Conservation (phyloP, 2,888 invertebrate species). For the Lamellibrachia columna region DNA sequence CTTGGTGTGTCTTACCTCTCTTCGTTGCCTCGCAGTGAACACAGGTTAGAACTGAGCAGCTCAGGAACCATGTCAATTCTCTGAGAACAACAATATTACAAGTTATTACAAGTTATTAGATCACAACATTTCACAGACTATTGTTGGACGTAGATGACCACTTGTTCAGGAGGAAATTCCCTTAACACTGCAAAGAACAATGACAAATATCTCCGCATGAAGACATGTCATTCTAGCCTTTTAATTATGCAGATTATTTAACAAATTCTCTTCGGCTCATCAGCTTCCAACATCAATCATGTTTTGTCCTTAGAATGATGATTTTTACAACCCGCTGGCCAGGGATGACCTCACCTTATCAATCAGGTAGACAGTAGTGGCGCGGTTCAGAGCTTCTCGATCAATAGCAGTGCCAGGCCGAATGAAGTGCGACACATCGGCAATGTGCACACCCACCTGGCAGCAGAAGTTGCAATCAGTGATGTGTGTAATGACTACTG, state of each 20-base stretch:
- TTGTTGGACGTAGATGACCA: no score
- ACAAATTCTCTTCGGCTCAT: no score
- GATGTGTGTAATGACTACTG: neutral
- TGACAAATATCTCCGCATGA: neutral
- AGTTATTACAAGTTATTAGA: neutral
- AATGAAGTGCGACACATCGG: slow-evolving; percentile 98
- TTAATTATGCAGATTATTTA: no score
- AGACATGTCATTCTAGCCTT: neutral
- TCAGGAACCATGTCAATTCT: slow-evolving; percentile 74
- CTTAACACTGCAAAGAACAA: no score
- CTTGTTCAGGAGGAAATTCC: no score
- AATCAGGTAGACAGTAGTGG: slow-evolving; percentile 95
- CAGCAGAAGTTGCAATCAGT: slow-evolving; percentile 31
- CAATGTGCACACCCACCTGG: slow-evolving; percentile 94
- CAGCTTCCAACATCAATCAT: no score
- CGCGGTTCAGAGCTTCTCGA: slow-evolving; percentile 88
- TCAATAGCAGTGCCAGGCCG: slow-evolving; percentile 91
- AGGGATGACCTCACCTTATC: slow-evolving; percentile 72
- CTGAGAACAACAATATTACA: slow-evolving; percentile 40
- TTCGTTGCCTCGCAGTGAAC: slow-evolving; percentile 87
- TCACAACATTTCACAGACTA: neutral
- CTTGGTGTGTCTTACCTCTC: slow-evolving; percentile 67
- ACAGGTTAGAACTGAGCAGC: slow-evolving; percentile 91
- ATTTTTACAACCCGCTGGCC: no score
- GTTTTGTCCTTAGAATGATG: no score